phyloP scores from a whole-genome alignment of 2,888 invertebrate genomes.

The Rapana venosa region DNA sequence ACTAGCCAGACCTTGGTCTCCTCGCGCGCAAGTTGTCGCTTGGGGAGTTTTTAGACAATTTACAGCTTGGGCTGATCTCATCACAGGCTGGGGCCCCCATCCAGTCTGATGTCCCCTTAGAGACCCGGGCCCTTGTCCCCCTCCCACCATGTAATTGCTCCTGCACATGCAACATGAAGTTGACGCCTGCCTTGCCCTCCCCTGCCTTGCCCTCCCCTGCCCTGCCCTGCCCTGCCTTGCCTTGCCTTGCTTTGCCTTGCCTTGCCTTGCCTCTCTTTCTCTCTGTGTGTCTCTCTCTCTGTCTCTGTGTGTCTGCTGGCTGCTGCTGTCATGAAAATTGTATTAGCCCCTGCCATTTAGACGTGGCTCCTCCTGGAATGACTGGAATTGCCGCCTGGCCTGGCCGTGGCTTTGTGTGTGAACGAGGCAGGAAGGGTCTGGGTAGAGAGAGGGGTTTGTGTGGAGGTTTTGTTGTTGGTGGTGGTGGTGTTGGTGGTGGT shows the following conservation, averaged over 20 bases:
- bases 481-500: too few species aligned
- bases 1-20: background rate
- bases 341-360: background rate
- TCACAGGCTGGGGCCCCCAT: background rate
- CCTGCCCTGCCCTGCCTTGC: too few species aligned
- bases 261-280: too few species aligned
- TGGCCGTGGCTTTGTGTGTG: background rate
- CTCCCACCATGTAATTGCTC: constrained; percentile 26
- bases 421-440: background rate
- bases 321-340: constrained; percentile 24
- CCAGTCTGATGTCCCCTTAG: constrained; percentile 4
- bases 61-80: constrained; percentile 38
- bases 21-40: background rate
- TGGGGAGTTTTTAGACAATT: constrained; percentile 35
- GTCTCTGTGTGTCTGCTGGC: background rate
- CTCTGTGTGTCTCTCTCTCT: background rate
- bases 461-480: too few species aligned
- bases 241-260: too few species aligned
- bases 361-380: background rate
- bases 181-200: background rate
- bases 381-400: background rate
- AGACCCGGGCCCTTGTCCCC: background rate
- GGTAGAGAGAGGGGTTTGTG: too few species aligned
- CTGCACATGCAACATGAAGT: constrained; percentile 31
- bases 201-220: too few species aligned